Evolutionary conservation across 2,888 invertebrate genomes (phyloP).

Genomic region (Ptychoptera contaminata): DNA sequence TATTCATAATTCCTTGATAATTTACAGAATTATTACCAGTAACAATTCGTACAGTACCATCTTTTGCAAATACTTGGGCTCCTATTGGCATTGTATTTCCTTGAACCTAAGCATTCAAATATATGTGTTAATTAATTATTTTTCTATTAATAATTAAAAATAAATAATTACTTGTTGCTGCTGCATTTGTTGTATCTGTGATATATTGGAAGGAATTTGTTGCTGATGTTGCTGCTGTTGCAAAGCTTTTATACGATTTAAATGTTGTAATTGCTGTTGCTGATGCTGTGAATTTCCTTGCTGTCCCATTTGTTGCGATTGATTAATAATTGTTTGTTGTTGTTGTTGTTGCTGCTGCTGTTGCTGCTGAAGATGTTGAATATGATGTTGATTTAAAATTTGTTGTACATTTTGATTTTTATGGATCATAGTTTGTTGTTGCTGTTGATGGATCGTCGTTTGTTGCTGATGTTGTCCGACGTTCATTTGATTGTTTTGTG

Average conservation of each 20-base stretch:
- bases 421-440: constrained; percentile 14
- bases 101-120: constrained; percentile 40
- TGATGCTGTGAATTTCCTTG: constrained; percentile 30
- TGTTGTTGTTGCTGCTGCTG: constrained; percentile 1
- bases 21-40: constrained; percentile 39
- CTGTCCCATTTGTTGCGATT: constrained; percentile 7
- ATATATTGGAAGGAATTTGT: constrained; percentile 17
- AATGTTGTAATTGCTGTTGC: constrained; percentile 23
- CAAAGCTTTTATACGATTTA: constrained; percentile 7
- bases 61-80: constrained; percentile 35
- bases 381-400: constrained; percentile 2
- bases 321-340: constrained; percentile 8
- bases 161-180: constrained; percentile 27
- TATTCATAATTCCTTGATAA: constrained; percentile 17
- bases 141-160: neutral
- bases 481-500: constrained; percentile 7
- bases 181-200: constrained; percentile 38
- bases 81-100: constrained; percentile 39
- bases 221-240: constrained; percentile 14
- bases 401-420: neutral
- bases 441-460: constrained; percentile 16
- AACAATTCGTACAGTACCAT: constrained; percentile 47
- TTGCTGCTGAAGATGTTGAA: neutral
- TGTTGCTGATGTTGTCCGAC: constrained; percentile 18
- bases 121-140: neutral